Conservation (phyloP, 1,140 invertebrate genomes). For the Cydia amplana region DNA sequence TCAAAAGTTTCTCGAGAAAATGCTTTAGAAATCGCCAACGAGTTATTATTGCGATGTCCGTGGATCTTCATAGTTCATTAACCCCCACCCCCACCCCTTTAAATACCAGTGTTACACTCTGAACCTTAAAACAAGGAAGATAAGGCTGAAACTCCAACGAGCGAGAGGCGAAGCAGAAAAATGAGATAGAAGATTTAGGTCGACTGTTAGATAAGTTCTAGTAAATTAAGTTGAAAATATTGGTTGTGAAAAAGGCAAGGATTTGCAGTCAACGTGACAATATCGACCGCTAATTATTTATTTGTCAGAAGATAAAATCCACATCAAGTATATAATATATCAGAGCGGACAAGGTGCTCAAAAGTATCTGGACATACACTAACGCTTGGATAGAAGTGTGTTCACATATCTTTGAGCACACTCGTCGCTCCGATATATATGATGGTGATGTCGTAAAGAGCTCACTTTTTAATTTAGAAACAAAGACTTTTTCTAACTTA, state of each 20-base stretch:
- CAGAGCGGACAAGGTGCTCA: background rate
- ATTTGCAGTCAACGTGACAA: background rate
- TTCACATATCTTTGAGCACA: background rate
- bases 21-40: background rate
- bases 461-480: no score
- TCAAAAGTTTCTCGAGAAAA: background rate
- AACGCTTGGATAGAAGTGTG: background rate
- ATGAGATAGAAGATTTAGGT: slow-evolving; percentile 23
- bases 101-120: background rate
- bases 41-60: slow-evolving; percentile 40
- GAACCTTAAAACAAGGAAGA: background rate
- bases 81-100: slow-evolving; percentile 42
- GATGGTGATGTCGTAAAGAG: no score
- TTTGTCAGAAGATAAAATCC: background rate
- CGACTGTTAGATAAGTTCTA: slow-evolving; percentile 16
- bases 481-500: no score
- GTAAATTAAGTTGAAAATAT: slow-evolving; percentile 5
- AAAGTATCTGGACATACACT: background rate
- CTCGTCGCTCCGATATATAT: no score
- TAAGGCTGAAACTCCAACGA: slow-evolving; percentile 12
- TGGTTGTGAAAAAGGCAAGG: background rate
- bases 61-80: slow-evolving; percentile 67
- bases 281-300: background rate
- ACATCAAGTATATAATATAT: background rate
- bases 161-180: background rate